These are phyloP conservation scores for Asobara japonica DNA, from an alignment of 1,140 invertebrate genomes.

Conservation along the genomic window DNA sequence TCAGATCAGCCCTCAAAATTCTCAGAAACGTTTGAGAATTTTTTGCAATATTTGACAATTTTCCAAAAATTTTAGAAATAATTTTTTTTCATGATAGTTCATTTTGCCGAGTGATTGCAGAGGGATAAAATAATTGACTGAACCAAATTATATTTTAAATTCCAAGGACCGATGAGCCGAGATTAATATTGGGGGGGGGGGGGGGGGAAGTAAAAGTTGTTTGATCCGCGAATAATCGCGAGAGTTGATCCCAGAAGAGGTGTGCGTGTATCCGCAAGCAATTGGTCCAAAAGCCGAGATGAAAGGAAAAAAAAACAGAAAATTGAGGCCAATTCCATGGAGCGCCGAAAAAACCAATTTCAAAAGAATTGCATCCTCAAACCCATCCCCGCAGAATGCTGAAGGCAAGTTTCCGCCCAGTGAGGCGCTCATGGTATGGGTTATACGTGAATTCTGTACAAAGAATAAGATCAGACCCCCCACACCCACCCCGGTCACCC, in stretches of 20 bases:
- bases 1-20: too few species aligned
- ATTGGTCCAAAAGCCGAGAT: slow-evolving; percentile 33
- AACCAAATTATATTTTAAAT: too few species aligned
- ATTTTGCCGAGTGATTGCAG: too few species aligned
- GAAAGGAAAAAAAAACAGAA: slow-evolving; percentile 22
- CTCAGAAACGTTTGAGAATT: too few species aligned
- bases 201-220: too few species aligned
- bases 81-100: too few species aligned
- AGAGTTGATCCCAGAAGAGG: neutral
- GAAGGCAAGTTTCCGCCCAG: slow-evolving; percentile 16
- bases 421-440: slow-evolving; percentile 16
- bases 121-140: too few species aligned
- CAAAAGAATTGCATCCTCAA: slow-evolving; percentile 59
- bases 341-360: slow-evolving; percentile 56
- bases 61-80: too few species aligned
- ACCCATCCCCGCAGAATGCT: slow-evolving; percentile 46
- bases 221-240: slow-evolving; percentile 28
- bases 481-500: neutral
- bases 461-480: slow-evolving; percentile 7
- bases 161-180: too few species aligned
- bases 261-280: slow-evolving; percentile 36
- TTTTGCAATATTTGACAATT: too few species aligned
- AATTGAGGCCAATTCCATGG: slow-evolving; percentile 45
- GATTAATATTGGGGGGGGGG: too few species aligned
- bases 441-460: slow-evolving; percentile 35